Conservation (phyloP, 2,113 vertebrate genomes). For the Cavia aperea region DNA sequence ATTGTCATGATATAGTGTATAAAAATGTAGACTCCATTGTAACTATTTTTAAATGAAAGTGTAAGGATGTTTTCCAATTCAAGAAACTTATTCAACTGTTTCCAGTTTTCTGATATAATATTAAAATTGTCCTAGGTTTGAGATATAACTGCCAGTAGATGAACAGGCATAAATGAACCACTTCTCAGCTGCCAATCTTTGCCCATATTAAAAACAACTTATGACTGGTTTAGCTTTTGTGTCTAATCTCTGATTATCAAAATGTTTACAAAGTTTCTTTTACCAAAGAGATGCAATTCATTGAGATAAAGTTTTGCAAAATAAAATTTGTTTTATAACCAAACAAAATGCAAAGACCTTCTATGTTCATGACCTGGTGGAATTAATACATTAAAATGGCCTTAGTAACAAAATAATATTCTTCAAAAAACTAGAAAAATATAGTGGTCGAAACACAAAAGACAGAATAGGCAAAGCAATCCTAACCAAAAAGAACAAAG, state of each 20-base stretch:
- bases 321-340: slow-evolving; percentile 95
- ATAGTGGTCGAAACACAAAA: background rate
- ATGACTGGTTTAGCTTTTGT: slow-evolving; percentile 93
- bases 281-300: slow-evolving; percentile 99
- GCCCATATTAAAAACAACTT: slow-evolving; percentile 75
- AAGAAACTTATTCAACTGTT: slow-evolving; percentile 74
- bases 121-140: slow-evolving; percentile 75
- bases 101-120: slow-evolving; percentile 74
- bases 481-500: background rate
- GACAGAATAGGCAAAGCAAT: background rate
- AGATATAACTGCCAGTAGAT: slow-evolving; percentile 76
- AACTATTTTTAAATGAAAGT: slow-evolving; percentile 80
- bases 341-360: background rate
- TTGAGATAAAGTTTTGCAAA: slow-evolving; percentile 96
- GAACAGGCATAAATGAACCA: slow-evolving; percentile 70
- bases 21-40: slow-evolving; percentile 81
- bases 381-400: background rate
- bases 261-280: slow-evolving; percentile 99
- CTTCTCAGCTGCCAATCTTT: slow-evolving; percentile 72
- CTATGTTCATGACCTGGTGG: slow-evolving; percentile 7
- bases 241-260: slow-evolving; percentile 99
- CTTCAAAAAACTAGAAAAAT: background rate
- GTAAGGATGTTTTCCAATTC: slow-evolving; percentile 77
- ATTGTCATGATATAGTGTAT: slow-evolving; percentile 80
- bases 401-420: background rate